Evolutionary conservation across 2,113 vertebrate genomes (phyloP).

Genomic region (Corythornis cristatus): DNA sequence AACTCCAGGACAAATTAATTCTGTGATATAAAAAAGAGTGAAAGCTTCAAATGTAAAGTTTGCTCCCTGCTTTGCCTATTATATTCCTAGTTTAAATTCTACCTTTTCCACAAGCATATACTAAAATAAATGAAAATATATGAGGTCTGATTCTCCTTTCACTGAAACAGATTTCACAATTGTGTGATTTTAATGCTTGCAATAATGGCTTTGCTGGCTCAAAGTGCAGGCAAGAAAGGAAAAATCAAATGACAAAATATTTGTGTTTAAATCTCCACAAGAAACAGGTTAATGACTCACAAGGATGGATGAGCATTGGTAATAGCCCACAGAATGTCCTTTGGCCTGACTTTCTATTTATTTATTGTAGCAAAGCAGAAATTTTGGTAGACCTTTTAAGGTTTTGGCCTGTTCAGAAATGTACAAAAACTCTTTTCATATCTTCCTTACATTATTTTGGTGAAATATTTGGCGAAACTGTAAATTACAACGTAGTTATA

Average conservation of each 20-base stretch:
- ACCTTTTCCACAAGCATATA: background rate
- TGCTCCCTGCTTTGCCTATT: background rate
- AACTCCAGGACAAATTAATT: background rate
- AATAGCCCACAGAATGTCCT: background rate
- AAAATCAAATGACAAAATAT: constrained; percentile 9
- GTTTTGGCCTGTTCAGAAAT: background rate
- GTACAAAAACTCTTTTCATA: background rate
- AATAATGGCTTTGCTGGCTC: background rate
- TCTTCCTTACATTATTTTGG: background rate
- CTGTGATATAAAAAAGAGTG: background rate
- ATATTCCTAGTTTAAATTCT: constrained; percentile 18
- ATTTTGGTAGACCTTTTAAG: background rate
- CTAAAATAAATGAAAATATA: constrained; percentile 31
- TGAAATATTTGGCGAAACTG: background rate
- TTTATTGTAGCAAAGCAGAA: background rate
- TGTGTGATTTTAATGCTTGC: background rate
- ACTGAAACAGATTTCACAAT: background rate
- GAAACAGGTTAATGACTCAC: background rate
- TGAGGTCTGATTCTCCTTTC: background rate
- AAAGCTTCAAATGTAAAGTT: constrained; percentile 16
- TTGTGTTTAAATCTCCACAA: background rate
- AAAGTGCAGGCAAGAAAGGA: background rate
- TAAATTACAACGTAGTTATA: background rate
- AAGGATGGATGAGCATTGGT: background rate
- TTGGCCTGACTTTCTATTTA: background rate